phyloP scores from a whole-genome alignment of 1,140 invertebrate genomes.

The Goniozus legneri region DNA sequence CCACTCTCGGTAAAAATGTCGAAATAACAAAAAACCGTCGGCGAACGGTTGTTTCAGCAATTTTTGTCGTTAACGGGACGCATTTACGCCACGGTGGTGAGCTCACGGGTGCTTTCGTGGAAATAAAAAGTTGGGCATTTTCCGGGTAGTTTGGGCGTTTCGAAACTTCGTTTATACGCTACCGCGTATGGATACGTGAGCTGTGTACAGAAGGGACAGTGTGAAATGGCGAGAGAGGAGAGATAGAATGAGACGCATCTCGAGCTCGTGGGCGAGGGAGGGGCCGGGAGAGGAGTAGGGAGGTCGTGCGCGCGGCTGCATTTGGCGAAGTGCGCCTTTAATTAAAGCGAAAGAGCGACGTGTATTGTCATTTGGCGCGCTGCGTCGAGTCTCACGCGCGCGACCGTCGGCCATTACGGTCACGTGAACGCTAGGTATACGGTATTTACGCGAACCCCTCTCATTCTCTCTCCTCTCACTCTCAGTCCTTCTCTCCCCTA shows the following conservation, averaged over 20 bases:
- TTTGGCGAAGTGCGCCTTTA: conserved; percentile 30
- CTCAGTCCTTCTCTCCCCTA: not conserved
- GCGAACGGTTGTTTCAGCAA: no score
- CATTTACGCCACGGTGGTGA: no score
- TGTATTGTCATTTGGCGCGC: conserved; percentile 33
- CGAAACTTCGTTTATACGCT: conserved; percentile 3
- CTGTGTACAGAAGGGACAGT: conserved; percentile 15
- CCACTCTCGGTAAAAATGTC: no score
- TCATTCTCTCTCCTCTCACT: not conserved
- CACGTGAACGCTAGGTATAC: not conserved
- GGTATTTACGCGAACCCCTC: not conserved
- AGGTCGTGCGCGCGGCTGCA: conserved; percentile 14
- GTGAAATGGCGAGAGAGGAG: not conserved
- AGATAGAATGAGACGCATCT: no score
- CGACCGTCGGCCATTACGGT: not conserved
- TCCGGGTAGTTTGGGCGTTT: no score
- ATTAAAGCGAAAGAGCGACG: conserved; percentile 36
- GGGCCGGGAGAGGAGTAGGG: not conserved
- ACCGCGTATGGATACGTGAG: conserved; percentile 9
- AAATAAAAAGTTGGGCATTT: no score
- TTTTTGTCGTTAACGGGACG: no score
- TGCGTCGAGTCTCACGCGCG: not conserved
- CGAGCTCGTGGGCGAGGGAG: not conserved
- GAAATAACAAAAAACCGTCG: no score
- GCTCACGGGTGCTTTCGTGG: no score